Evolutionary conservation across 2,113 vertebrate species (phyloP), one percentile per base, ranked within the genome.

Genomic region (Rousettus leschenaultii): DNA sequence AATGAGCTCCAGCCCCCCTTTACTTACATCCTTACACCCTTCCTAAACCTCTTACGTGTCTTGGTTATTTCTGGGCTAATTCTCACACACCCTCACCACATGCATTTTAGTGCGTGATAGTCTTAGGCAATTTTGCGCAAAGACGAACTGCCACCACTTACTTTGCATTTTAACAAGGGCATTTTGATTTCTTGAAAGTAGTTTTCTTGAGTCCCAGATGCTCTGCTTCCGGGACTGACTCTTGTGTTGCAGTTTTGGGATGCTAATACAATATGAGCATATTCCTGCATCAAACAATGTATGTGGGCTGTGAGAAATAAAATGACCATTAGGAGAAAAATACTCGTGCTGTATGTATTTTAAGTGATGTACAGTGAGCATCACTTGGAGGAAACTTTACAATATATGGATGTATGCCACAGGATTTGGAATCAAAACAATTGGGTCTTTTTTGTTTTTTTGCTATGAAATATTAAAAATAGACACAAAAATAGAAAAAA

Each of bases 101-200:
- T 16, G 33, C 78, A 79, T 95, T 65, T 70, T n/a, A 78, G 33
- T 45, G 48, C 71, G 70, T 80, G 73, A 45, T 89, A 55, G 30
- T 97, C 66, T 75, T 75, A 48, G 86, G 18, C 70, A 51, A 1
- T 77, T 95, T 93, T 89, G 65, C 55, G 43, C 92, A 57, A 57
- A 95, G 89, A 26, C 86, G 63, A 96, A 80, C 92, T 92, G 92
- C 9, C 33, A 26, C 92, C 93, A 43, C 94, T 79, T 89, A 68
- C 61, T 97, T 97, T 98, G 97, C 95, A 97, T 97, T 96, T 94
- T 94, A 82, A 65, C 43, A n/a, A 79, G 89, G 78, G 82, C 57
- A 24, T 43, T 96, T 96, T 89, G 96, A 80, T 97, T 97, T 97
- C 97, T 88, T 97, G 94, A 90, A 98, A 97, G 94, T 96, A 90